A percentile compares a stretch with the other conserved stretches of the same genome.
Evolutionary conservation across 2,888 invertebrate genomes (phyloP).

Genomic region (Acrocera orbiculus): DNA sequence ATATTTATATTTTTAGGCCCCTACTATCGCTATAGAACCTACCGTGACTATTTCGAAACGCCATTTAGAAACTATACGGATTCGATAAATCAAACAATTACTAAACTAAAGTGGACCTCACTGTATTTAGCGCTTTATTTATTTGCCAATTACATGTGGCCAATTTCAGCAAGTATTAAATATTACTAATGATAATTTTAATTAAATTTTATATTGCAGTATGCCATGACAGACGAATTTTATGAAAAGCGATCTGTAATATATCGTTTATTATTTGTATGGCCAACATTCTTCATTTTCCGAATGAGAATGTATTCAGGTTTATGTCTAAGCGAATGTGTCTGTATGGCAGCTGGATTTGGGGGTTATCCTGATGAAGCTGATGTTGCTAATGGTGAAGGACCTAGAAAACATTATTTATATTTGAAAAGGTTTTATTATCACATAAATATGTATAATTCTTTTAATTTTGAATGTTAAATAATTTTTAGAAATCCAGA

Average conservation of each 20-base stretch:
- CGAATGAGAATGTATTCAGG: constrained; percentile 82
- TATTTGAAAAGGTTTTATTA: constrained; percentile 37
- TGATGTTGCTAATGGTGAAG: constrained; percentile 61
- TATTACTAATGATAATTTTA: background rate
- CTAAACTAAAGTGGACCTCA: constrained; percentile 48
- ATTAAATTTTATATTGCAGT: constrained; percentile 39
- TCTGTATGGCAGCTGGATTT: constrained; percentile 79
- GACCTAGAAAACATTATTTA: constrained; percentile 58
- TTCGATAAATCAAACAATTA: constrained; percentile 40
- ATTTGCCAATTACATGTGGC: constrained; percentile 47
- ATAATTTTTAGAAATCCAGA: constrained; percentile 25
- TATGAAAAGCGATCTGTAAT: constrained; percentile 45
- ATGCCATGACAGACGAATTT: constrained; percentile 62
- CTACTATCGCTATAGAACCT: constrained; percentile 80
- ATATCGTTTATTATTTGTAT: constrained; percentile 69
- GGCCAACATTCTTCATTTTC: constrained; percentile 74
- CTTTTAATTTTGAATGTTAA: background rate
- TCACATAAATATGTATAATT: background rate
- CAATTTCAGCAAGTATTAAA: constrained; percentile 43
- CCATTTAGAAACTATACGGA: constrained; percentile 48
- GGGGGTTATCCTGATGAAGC: constrained; percentile 74
- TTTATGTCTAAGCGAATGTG: constrained; percentile 76
- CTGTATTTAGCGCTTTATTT: constrained; percentile 49
- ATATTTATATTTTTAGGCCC: constrained; percentile 56
- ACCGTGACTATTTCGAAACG: constrained; percentile 54